Evolutionary conservation across 2,113 vertebrate species (phyloP), one percentile per base, ranked within the genome.

Genomic region (Lates calcarifer): DNA sequence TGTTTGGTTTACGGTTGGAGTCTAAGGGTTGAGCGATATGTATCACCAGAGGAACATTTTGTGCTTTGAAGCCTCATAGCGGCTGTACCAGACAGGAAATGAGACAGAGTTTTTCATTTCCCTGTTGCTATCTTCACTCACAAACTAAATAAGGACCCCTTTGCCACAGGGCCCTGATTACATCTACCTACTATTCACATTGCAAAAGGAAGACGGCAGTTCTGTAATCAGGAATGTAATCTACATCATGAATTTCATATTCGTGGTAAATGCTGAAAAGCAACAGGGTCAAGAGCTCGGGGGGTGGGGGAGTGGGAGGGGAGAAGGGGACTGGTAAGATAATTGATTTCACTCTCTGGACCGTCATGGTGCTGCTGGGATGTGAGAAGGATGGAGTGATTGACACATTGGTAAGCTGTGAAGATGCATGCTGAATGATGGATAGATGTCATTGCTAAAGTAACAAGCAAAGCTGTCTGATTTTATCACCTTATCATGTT

Each of bases 81-180:
- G 77, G 65, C 87, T 78, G 74, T 82, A 90, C 91, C 84, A 60
- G 90, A 86, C 92, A 94, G 95, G 95, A 96, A 95, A 96, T 96
- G 92, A 95, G 94, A 92, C 73, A 29, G 83, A 88, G 71, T 91
- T 95, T 95, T 95, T 95, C 95, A 96, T 96, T 95, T 96, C 94
- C 93, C 89, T 81, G 83, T 79, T 84, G 82, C 90, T 93, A 92
- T 93, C 92, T 92, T 72, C 80, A 74, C 86, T 86, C 85, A 76
- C 87, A 91, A 93, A 93, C 91, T 90, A 91, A 95, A 95, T 92
- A 89, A 90, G 86, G 86, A 74, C 86, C 83, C 63, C 82, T 91
- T 92, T 90, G 82, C 90, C 78, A 84, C 87, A 47, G 71, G 79
- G 47, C 70, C 64, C 85, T 77, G 92, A 93, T 94, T 94, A 90